Evolutionary conservation across 23 tunicate genomes (phyloP).

Genomic region (Ciona savignyi): DNA sequence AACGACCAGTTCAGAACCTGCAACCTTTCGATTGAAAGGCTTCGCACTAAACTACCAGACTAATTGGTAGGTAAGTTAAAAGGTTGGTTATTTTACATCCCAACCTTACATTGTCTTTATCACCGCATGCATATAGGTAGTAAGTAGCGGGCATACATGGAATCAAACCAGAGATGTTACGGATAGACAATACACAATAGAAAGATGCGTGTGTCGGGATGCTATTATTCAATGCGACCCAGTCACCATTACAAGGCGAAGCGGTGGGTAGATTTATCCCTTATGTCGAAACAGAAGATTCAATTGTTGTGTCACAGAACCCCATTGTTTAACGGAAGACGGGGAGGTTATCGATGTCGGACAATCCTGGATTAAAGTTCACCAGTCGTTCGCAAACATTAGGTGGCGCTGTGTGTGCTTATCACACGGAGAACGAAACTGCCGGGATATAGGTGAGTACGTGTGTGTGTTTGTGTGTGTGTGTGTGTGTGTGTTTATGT

Average conservation of each 20-base stretch:
- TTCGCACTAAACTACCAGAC: no score
- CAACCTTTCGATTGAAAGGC: no score
- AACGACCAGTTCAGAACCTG: no score
- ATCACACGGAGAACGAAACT: slow-evolving; percentile 28
- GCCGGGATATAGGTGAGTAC: slow-evolving; percentile 47
- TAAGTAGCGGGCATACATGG: slow-evolving; percentile 82
- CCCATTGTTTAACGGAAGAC: slow-evolving; percentile 74
- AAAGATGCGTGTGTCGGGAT: slow-evolving; percentile 67
- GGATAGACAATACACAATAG: slow-evolving; percentile 13
- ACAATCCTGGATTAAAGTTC: slow-evolving; percentile 58
- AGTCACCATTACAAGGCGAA: slow-evolving; percentile 18
- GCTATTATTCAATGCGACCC: slow-evolving; percentile 69
- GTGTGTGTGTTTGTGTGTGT: no score
- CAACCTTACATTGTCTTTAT: no score
- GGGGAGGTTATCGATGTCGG: slow-evolving; percentile 49
- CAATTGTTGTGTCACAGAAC: slow-evolving; percentile 33
- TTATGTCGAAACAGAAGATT: background rate
- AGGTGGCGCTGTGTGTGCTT: slow-evolving; percentile 55
- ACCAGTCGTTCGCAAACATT: slow-evolving; percentile 31
- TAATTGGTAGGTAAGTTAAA: no score
- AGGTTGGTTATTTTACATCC: no score
- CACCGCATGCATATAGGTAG: slow-evolving; percentile 36
- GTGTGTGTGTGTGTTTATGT: no score
- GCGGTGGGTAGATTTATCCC: slow-evolving; percentile 9
- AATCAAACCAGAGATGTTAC: slow-evolving; percentile 60